Percentiles rank a stretch among this genome's conserved stretches.
Evolutionary conservation across 1,140 invertebrate species (phyloP).

Genomic region (Ceratoteleas bidentatus): DNA sequence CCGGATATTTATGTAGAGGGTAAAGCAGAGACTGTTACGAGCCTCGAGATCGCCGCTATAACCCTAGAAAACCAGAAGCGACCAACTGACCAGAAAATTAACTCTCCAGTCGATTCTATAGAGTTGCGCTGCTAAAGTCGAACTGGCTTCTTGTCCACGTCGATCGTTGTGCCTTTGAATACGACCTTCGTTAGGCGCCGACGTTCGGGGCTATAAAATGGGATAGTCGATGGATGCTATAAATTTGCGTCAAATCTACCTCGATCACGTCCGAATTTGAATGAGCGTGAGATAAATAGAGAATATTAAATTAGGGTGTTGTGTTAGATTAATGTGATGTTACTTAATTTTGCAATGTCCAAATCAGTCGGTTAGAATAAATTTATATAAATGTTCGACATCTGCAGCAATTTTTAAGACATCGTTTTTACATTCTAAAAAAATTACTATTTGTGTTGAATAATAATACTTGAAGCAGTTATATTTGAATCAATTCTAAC

Average conservation of each 20-base stretch:
- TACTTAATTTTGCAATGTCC: too few species aligned
- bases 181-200: conserved; percentile 62
- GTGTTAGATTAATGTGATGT: too few species aligned
- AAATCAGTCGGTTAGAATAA: too few species aligned
- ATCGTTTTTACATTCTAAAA: too few species aligned
- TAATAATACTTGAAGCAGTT: too few species aligned
- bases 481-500: too few species aligned
- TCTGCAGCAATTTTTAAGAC: too few species aligned
- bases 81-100: conserved; percentile 83
- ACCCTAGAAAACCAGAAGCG: conserved; percentile 81
- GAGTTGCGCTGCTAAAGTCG: conserved; percentile 70
- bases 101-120: conserved; percentile 80
- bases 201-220: conserved; percentile 56
- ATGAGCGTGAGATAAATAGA: too few species aligned
- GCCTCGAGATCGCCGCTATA: conserved; percentile 80
- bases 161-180: conserved; percentile 65
- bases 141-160: conserved; percentile 60
- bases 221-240: conserved; percentile 27
- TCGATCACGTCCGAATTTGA: too few species aligned
- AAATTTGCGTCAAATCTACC: background rate
- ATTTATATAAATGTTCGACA: too few species aligned
- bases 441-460: too few species aligned
- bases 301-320: too few species aligned
- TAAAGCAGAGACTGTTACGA: conserved; percentile 79
- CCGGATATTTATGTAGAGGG: conserved; percentile 82